phyloP scores from a whole-genome alignment of 2,797 vertebrate species.

The Hypotaenidia okinawae region DNA sequence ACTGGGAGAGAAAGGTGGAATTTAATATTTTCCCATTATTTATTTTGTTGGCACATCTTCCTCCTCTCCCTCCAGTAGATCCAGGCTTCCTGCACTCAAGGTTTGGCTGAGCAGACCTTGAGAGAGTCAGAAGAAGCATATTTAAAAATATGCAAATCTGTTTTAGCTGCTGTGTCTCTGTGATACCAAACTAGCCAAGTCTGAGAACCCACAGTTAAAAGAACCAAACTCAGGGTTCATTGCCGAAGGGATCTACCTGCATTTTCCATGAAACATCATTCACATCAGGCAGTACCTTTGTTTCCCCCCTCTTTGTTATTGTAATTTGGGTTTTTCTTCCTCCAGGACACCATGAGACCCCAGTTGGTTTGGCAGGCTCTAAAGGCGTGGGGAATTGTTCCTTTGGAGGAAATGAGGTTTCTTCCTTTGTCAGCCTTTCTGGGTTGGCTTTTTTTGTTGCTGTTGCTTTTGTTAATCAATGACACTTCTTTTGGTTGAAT shows the following conservation, averaged over 20 bases:
- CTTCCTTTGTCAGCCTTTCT: background rate
- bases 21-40: background rate
- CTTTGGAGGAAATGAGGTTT: fast-evolving
- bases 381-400: background rate
- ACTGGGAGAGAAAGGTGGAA: background rate
- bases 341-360: background rate
- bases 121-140: background rate
- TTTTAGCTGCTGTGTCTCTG: background rate
- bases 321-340: background rate
- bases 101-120: background rate
- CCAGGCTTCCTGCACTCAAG: background rate
- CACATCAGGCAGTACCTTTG: background rate
- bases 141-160: background rate
- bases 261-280: background rate
- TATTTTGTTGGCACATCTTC: background rate
- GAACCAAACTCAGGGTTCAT: fast-evolving
- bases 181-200: background rate
- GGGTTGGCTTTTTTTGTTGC: background rate
- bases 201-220: background rate
- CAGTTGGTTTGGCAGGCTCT: background rate
- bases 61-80: background rate
- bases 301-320: background rate
- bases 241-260: background rate
- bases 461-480: background rate
- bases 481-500: background rate